Base-by-base conservation (phyloP, 1,140 invertebrate genomes). In the Gonatopus flavifemur region DNA sequence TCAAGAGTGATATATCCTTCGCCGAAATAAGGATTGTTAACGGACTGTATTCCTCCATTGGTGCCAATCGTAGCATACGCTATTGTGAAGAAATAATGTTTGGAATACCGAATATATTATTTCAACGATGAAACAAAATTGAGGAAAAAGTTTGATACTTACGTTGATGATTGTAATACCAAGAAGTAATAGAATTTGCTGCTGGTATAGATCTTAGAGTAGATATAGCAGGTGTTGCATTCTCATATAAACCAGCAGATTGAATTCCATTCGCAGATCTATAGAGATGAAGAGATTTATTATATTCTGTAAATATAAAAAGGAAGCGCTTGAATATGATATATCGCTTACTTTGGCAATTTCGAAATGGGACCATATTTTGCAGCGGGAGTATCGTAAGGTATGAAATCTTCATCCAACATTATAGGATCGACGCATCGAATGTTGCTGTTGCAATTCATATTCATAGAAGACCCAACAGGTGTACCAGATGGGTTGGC, bases 291-390 rank as follows among this genome's bases (percentile, higher is more conserved):
- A 20, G 33, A 22, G 7, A 49, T 38, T 43, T 44, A 20, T 36
- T 22, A 35, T n/a, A 13, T 3, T n/a, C n/a, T n/a, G 12, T 30
- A 43, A 12, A 31, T 7, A 38, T 36, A 35, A 0, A 40, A 13
- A 35, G n/a, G 32, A 20, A 32, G 12, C 90, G 62, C 84, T 90
- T 15, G 84, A 83, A 15, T 84, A 69, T 18, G 87, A 83, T 13
- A 83, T 79, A 64, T 90, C 88, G 71, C 89, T n/a, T n/a, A n/a
- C n/a, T n/a, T 90, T 3, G 89, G 88, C 32, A 89, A 28, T 28
- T 28, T 28, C 12, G 25, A 28, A 28, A 28, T 28, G 6, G 25
- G 25, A 28, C 25, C 25, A 12, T 28, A 28, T 12, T 25, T 7
- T 8, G 43, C 31, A 12, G 25, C 32, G 1, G 41, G 15, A n/a